Evolutionary conservation across 1,140 invertebrate genomes (phyloP), one percentile per base, ranked within the genome.

Genomic region (Leptinotarsa undecemlineata): DNA sequence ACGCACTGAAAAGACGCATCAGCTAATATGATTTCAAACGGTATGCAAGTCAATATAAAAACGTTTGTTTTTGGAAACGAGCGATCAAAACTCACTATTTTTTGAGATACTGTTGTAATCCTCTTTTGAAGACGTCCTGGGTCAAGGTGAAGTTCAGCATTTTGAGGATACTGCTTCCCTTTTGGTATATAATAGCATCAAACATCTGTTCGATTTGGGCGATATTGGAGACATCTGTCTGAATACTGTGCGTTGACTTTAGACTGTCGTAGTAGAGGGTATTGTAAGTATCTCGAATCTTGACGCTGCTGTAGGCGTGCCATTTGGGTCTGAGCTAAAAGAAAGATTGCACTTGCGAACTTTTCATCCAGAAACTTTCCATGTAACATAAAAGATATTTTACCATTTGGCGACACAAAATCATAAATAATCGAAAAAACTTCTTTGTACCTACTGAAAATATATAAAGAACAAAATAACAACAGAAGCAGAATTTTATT

Each of bases 91-190:
- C 82, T 81, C 80, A 86, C 86, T 80, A 83, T 80, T 78, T 81
- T 19, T 82, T 84, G 13, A 92, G 82, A 78, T 88, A 91, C 62
- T 82, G 83, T 73, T 82, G 83, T 5, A 92, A 74, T 17, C 89
- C 91, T 48, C 80, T 81, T 68, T 86, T 82, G 79, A 93, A 93
- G 2, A 85, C 84, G 17, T 86, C 81, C 57, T 88, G 81, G 19
- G 90, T 89, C 23, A 92, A 83, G 70, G 90, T 88, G 74, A 87
- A 84, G 48, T 89, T 85, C 73, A 92, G 82, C 92, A 93, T 93
- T 48, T 91, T 88, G 86, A 92, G 82, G 17, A 86, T 83, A 75
- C 82, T 78, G 74, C 79, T 79, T 62, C 78, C 82, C 78, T 83
- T 84, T 48, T 79, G 74, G 48, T 80, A 78, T 0, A 80, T 74